Percentiles rank a stretch among this genome's conserved stretches.
phyloP scores from a whole-genome alignment of 2,797 vertebrate species.

The Enteromius unitaeniatus region DNA sequence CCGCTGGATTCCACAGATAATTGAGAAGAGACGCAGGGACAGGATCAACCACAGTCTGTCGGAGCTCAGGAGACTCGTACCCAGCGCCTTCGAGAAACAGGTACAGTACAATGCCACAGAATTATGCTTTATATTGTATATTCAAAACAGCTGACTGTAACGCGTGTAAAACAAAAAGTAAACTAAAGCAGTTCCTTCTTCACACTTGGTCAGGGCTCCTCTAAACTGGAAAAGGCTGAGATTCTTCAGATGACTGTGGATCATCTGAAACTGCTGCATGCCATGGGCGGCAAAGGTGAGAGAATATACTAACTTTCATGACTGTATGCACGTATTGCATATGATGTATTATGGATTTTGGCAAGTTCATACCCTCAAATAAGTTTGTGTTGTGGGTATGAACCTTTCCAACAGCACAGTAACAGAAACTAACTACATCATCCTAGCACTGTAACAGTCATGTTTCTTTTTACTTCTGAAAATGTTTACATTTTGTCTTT shows the following conservation, averaged over 20 bases:
- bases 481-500: neutral
- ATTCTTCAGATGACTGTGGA: slow-evolving; percentile 97
- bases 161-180: neutral
- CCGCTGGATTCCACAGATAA: slow-evolving; percentile 79
- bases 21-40: slow-evolving; percentile 92
- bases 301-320: neutral
- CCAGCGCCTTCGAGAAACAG: slow-evolving; percentile 94
- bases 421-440: neutral
- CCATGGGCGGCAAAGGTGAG: slow-evolving; percentile 90
- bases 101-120: slow-evolving; percentile 75
- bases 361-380: neutral
- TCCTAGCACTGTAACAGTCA: neutral
- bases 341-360: neutral
- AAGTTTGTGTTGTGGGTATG: neutral
- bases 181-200: neutral
- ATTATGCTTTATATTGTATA: neutral
- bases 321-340: neutral
- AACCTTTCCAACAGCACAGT: neutral
- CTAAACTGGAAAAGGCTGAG: slow-evolving; percentile 95
- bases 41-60: slow-evolving; percentile 96
- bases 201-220: slow-evolving; percentile 82
- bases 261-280: slow-evolving; percentile 92
- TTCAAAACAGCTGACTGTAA: neutral
- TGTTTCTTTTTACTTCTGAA: neutral
- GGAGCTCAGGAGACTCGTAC: slow-evolving; percentile 89